These are phyloP conservation scores for Zalophus californianus DNA, from an alignment of 2,797 vertebrate species.

Conservation along the genomic window DNA sequence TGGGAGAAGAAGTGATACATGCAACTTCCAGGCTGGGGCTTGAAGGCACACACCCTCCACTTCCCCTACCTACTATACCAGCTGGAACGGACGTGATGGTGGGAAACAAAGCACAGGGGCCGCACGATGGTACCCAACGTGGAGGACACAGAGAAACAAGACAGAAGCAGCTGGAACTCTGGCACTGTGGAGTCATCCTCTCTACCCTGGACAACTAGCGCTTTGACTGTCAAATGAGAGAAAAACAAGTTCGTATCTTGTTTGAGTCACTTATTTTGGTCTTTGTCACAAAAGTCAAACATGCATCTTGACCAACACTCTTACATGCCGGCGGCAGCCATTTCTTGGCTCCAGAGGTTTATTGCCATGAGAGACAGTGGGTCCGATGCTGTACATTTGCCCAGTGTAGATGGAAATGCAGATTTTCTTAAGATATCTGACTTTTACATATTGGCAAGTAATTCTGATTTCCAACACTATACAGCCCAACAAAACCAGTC, in stretches of 20 bases:
- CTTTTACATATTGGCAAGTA: not conserved
- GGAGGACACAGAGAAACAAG: not conserved
- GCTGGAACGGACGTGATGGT: not conserved
- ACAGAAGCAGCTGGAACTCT: not conserved
- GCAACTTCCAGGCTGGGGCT: not conserved
- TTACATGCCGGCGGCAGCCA: not conserved
- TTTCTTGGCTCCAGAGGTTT: not conserved
- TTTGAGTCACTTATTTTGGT: not conserved
- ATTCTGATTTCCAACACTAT: not conserved
- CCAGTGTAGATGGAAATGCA: not conserved
- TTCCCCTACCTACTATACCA: not conserved
- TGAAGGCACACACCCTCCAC: not conserved
- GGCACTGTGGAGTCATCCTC: accelerated
- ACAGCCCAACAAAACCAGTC: not conserved
- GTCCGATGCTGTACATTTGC: not conserved
- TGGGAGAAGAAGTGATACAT: not conserved
- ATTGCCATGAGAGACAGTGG: not conserved
- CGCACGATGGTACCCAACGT: not conserved
- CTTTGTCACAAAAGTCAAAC: not conserved
- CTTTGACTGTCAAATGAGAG: not conserved
- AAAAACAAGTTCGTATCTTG: not conserved
- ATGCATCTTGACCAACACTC: not conserved
- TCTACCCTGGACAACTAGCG: not conserved
- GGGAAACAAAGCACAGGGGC: not conserved
- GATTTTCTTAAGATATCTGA: not conserved